These are phyloP conservation scores for Gadopsis bispinosus DNA, from an alignment of 2,797 vertebrate species.

Conservation along the genomic window DNA sequence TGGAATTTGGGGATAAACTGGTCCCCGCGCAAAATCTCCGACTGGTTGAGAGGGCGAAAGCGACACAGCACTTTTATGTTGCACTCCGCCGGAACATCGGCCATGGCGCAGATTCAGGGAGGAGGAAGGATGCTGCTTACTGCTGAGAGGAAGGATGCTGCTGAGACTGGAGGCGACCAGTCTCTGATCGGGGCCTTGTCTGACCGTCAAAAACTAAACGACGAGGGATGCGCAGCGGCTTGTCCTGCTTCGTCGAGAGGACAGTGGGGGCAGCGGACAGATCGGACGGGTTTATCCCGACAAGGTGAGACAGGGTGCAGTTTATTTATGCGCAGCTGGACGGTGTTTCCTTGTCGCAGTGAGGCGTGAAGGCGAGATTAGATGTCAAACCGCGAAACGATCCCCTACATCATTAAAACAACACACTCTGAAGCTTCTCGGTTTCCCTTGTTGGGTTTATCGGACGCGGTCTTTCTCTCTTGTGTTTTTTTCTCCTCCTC, in stretches of 20 bases:
- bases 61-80: conserved; percentile 97
- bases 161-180: conserved; percentile 45
- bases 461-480: neutral
- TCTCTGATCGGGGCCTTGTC: conserved; percentile 44
- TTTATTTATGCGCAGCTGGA: conserved; percentile 59
- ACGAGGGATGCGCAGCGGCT: conserved; percentile 15
- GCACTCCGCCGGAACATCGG: conserved; percentile 90
- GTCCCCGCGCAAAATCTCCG: conserved; percentile 92
- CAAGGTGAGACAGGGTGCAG: neutral
- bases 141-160: conserved; percentile 57
- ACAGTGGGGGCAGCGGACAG: neutral
- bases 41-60: conserved; percentile 93
- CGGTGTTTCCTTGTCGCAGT: conserved; percentile 75
- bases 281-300: conserved; percentile 20
- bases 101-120: conserved; percentile 85
- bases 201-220: conserved; percentile 36
- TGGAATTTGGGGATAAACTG: conserved; percentile 92
- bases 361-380: conserved; percentile 53
- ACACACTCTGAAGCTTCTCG: neutral
- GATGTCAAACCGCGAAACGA: conserved; percentile 54
- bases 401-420: conserved; percentile 73
- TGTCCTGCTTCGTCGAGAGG: conserved; percentile 11
- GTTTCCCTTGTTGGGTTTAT: neutral
- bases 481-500: conserved; percentile 4
- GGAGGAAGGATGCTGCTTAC: conserved; percentile 53